These are phyloP conservation scores for Triplophysa rosa DNA, from an alignment of 2,113 vertebrate genomes.

Conservation along the genomic window DNA sequence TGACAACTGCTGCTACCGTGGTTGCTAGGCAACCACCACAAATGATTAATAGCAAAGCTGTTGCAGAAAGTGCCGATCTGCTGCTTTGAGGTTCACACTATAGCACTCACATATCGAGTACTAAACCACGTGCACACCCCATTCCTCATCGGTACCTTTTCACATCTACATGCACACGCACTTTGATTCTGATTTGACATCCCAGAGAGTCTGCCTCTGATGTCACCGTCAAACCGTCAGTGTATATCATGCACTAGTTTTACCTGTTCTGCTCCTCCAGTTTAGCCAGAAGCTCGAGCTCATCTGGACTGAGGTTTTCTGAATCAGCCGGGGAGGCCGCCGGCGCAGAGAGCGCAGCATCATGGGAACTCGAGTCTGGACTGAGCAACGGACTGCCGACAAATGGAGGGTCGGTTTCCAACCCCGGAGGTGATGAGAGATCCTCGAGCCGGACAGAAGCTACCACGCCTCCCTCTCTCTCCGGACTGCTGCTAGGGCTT, in stretches of 20 bases:
- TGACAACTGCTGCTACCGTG: background rate
- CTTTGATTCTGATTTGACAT: no score
- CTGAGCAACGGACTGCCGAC: slow-evolving; percentile 88
- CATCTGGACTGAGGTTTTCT: slow-evolving; percentile 92
- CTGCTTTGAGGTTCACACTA: background rate
- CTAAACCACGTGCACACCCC: background rate
- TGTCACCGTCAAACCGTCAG: background rate
- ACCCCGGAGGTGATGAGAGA: slow-evolving; percentile 66
- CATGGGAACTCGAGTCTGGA: slow-evolving; percentile 90
- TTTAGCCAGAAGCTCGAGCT: slow-evolving; percentile 92
- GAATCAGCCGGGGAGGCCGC: slow-evolving; percentile 87
- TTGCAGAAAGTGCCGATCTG: slow-evolving; percentile 58
- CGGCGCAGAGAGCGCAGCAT: slow-evolving; percentile 76
- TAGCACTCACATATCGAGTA: background rate
- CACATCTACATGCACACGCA: no score
- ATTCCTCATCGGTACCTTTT: no score
- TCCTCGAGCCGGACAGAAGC: slow-evolving; percentile 66
- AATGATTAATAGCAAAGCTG: slow-evolving; percentile 52
- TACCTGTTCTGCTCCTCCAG: slow-evolving; percentile 97
- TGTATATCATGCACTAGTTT: background rate
- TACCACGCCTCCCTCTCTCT: slow-evolving; percentile 64
- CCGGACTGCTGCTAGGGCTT: slow-evolving; percentile 70
- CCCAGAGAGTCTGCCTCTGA: background rate
- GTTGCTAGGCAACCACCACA: slow-evolving; percentile 21
- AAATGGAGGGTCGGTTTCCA: slow-evolving; percentile 68